Evolutionary conservation across 2,888 invertebrate species (phyloP).

Genomic region (Heteromyza rotundicornis): DNA sequence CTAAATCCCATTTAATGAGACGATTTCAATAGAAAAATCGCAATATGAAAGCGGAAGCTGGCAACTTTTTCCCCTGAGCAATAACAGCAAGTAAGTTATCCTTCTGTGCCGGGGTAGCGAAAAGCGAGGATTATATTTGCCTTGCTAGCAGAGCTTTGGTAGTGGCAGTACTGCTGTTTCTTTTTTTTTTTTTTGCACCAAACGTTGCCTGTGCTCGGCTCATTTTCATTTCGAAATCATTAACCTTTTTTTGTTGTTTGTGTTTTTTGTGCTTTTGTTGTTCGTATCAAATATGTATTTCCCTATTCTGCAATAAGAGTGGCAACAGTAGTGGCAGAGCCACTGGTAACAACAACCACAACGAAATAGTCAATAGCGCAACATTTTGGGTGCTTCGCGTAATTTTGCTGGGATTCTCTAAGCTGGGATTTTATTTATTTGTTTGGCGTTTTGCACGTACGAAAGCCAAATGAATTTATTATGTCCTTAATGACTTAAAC

Average conservation of each 20-base stretch:
- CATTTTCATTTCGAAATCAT: conserved; percentile 10
- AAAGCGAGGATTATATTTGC: conserved; percentile 7
- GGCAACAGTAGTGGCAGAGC: neutral
- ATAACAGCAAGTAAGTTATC: neutral
- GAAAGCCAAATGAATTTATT: conserved; percentile 57
- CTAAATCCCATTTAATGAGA: conserved; percentile 13
- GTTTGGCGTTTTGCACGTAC: conserved; percentile 31
- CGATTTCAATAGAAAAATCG: conserved; percentile 7
- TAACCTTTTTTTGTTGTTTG: conserved; percentile 14
- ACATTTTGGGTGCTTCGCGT: neutral
- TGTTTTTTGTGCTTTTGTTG: no score
- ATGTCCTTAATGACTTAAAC: conserved; percentile 56
- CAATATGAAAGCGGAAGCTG: neutral
- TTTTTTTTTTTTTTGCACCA: no score
- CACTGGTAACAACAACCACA: neutral
- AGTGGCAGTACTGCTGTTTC: neutral
- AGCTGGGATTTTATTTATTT: conserved; percentile 22
- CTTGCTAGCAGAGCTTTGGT: neutral
- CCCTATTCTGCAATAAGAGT: neutral
- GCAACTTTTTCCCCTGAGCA: neutral
- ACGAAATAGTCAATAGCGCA: neutral
- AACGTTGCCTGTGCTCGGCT: neutral
- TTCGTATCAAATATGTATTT: no score
- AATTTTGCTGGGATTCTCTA: neutral
- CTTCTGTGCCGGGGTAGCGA: conserved; percentile 5